These are phyloP conservation scores for Conops quadrifasciatus DNA, from an alignment of 2,888 invertebrate species.

Conservation along the genomic window DNA sequence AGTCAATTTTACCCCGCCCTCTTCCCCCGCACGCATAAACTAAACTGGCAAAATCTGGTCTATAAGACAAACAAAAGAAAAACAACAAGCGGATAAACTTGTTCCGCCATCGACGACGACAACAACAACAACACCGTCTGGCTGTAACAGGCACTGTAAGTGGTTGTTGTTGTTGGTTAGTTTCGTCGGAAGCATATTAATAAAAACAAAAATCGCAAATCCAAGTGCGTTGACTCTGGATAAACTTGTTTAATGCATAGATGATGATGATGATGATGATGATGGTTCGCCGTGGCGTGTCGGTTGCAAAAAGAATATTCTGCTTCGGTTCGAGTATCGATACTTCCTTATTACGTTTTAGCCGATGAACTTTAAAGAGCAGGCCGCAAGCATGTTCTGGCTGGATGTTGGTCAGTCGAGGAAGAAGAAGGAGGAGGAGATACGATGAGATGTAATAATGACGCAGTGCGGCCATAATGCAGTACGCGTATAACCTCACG, in stretches of 20 bases:
- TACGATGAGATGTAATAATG: too few species aligned
- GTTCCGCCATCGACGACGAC: slow-evolving; percentile 8
- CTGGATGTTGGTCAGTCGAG: not conserved
- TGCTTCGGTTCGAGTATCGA: slow-evolving; percentile 7
- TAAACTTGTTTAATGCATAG: slow-evolving; percentile 29
- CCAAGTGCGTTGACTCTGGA: slow-evolving; percentile 36
- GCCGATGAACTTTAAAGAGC: slow-evolving; percentile 20
- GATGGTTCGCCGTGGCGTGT: too few species aligned
- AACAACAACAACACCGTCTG: not conserved
- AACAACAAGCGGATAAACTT: slow-evolving; percentile 19
- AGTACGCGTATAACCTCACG: too few species aligned
- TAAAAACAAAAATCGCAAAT: slow-evolving; percentile 18
- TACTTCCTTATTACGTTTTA: slow-evolving; percentile 24
- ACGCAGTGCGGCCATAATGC: too few species aligned
- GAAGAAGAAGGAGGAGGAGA: not conserved
- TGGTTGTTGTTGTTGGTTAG: slow-evolving; percentile 3
- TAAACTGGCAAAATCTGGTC: too few species aligned
- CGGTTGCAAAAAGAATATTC: slow-evolving; percentile 20
- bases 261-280: not conserved
- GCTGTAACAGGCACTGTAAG: not conserved
- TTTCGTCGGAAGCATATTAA: not conserved
- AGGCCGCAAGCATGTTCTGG: not conserved
- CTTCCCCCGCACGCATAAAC: not conserved
- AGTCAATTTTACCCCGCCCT: not conserved
- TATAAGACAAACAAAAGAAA: not conserved